Percentiles rank a stretch among this genome's conserved stretches.
These are phyloP conservation scores for Dynastes grantii DNA, from an alignment of 2,888 invertebrate genomes.

Conservation along the genomic window DNA sequence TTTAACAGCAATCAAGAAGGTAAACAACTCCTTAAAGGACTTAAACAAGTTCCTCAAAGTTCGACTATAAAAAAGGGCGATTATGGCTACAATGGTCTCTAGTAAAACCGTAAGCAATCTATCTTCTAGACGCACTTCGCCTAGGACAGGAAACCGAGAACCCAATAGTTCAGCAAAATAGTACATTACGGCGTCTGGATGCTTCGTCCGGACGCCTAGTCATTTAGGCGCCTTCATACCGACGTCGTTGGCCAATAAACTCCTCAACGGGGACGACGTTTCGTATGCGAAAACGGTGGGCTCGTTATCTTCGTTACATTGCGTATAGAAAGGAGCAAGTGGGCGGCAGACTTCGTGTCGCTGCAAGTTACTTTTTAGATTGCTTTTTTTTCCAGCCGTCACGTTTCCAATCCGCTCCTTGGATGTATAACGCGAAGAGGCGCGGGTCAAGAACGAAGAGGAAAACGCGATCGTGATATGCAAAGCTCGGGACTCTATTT, in stretches of 20 bases:
- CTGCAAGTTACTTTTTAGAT: not conserved
- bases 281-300: too few species aligned
- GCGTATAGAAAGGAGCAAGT: too few species aligned
- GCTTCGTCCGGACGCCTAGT: constrained; percentile 1
- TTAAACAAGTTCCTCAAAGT: too few species aligned
- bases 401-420: not conserved
- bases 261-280: too few species aligned
- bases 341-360: not conserved
- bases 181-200: constrained; percentile 15
- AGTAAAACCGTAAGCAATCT: too few species aligned
- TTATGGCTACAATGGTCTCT: too few species aligned
- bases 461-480: constrained; percentile 21
- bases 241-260: too few species aligned
- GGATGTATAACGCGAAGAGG: not conserved
- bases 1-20: too few species aligned
- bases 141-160: not conserved
- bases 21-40: too few species aligned
- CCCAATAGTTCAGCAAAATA: constrained; percentile 17
- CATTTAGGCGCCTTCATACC: constrained; percentile 5
- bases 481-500: constrained; percentile 17
- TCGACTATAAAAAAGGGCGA: too few species aligned
- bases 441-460: constrained; percentile 5
- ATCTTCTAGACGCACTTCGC: too few species aligned
- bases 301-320: too few species aligned
- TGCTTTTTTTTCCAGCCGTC: not conserved